Percentiles rank a stretch among this genome's conserved stretches.
Evolutionary conservation across 2,113 vertebrate genomes (phyloP).

Genomic region (Erythrolamprus reginae): DNA sequence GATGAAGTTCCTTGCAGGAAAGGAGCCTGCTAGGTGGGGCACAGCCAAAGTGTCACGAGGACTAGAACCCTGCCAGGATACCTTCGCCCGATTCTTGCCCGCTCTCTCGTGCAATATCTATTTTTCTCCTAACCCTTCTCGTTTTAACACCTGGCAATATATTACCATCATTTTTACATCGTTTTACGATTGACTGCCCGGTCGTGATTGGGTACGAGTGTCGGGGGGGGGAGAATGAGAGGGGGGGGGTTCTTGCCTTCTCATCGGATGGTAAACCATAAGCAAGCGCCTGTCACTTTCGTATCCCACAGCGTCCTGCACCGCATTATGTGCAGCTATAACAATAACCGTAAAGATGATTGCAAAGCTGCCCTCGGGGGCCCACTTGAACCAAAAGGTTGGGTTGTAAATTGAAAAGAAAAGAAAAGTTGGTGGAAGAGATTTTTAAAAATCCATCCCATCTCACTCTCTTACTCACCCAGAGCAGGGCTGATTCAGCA

Average conservation of each 20-base stretch:
- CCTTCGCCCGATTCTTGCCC: not conserved
- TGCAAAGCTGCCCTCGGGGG: not conserved
- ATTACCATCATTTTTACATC: not conserved
- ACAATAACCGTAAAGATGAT: not conserved
- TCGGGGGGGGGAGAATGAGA: not conserved
- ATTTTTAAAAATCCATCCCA: not conserved
- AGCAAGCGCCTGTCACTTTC: not conserved
- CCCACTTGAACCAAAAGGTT: not conserved
- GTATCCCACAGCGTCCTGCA: not conserved
- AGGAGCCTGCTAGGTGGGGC: not conserved
- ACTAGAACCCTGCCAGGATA: not conserved
- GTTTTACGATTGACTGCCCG: not conserved
- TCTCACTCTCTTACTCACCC: not conserved
- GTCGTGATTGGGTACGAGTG: not conserved
- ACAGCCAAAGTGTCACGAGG: not conserved
- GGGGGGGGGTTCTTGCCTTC: not conserved
- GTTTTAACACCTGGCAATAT: not conserved
- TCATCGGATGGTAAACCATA: not conserved
- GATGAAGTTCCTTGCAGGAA: not conserved
- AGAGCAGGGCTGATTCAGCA: not conserved
- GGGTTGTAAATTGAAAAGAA: constrained; percentile 14
- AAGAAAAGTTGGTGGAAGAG: not conserved
- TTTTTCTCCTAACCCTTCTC: not conserved
- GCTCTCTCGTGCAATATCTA: not conserved
- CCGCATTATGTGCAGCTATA: not conserved